phyloP scores from a whole-genome alignment of 2,888 invertebrate species.

The Dryobota labecula region DNA sequence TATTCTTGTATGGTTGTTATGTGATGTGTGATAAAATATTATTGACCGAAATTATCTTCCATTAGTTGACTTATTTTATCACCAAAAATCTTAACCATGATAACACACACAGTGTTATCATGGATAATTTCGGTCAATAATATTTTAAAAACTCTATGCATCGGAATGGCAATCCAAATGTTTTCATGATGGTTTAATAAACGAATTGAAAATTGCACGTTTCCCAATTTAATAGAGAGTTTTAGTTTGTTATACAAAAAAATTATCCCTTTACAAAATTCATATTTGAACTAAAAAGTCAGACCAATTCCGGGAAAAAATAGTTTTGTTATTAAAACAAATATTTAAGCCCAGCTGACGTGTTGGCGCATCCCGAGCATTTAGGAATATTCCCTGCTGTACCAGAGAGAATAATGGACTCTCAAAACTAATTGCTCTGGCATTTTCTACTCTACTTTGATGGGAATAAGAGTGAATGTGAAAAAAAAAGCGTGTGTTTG shows the following conservation, averaged over 20 bases:
- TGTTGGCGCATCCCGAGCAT: slow-evolving; percentile 44
- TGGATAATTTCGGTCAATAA: not conserved
- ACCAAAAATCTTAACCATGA: too few relatives aligned
- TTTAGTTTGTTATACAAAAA: slow-evolving; percentile 15
- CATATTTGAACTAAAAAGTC: slow-evolving; percentile 37
- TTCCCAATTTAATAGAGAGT: not conserved
- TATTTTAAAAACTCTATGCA: not conserved
- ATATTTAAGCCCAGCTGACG: slow-evolving; percentile 60
- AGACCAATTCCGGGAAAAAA: slow-evolving; percentile 24
- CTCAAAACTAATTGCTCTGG: slow-evolving; percentile 39
- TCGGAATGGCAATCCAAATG: not conserved
- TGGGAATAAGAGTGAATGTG: slow-evolving; percentile 30
- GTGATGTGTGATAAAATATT: too few relatives aligned
- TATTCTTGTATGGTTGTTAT: not conserved
- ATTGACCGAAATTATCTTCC: too few relatives aligned
- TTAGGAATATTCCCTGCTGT: slow-evolving; percentile 37
- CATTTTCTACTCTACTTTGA: slow-evolving; percentile 35
- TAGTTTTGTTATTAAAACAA: slow-evolving; percentile 59
- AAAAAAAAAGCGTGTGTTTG: slow-evolving; percentile 10
- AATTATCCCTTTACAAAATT: slow-evolving; percentile 17
- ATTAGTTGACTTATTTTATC: too few relatives aligned
- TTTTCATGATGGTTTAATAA: not conserved
- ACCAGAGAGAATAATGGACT: slow-evolving; percentile 51
- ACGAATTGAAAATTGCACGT: not conserved
- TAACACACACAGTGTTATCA: too few relatives aligned